These are phyloP conservation scores for Anguilla pacifica DNA, from an alignment of 2,797 vertebrate species.

Conservation along the genomic window DNA sequence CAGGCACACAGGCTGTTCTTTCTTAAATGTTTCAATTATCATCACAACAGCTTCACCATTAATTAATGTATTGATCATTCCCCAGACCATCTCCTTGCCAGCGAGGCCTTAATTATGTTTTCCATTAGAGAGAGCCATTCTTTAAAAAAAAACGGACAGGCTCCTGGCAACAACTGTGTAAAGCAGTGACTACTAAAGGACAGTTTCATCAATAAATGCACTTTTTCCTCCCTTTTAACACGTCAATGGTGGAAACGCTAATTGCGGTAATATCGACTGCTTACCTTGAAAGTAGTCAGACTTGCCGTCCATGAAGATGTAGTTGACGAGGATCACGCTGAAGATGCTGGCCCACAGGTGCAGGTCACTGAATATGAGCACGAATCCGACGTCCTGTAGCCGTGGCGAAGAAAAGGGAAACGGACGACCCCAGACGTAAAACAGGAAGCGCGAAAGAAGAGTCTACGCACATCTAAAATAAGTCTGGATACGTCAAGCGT, in stretches of 20 bases:
- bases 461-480: not conserved
- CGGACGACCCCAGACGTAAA: not conserved
- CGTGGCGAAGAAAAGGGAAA: not conserved
- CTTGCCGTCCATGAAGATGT: slow-evolving; percentile 89
- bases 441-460: not conserved
- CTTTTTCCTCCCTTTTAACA: not conserved
- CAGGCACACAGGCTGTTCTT: too few relatives aligned
- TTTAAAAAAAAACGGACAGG: too few relatives aligned
- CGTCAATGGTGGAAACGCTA: not conserved
- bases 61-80: not conserved
- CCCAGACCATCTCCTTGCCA: not conserved
- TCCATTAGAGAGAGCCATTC: slow-evolving; percentile 12
- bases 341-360: slow-evolving; percentile 85
- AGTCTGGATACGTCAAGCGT: not conserved
- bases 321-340: slow-evolving; percentile 83
- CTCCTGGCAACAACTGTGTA: not conserved
- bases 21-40: not conserved
- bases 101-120: not conserved
- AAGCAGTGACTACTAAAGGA: not conserved
- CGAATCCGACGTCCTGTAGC: slow-evolving; percentile 77
- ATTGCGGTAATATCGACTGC: not conserved
- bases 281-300: slow-evolving; percentile 89
- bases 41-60: not conserved
- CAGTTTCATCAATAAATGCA: not conserved
- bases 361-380: slow-evolving; percentile 79